Evolutionary conservation across 1,140 invertebrate genomes (phyloP).

Genomic region (Lamellibrachia luymesi): DNA sequence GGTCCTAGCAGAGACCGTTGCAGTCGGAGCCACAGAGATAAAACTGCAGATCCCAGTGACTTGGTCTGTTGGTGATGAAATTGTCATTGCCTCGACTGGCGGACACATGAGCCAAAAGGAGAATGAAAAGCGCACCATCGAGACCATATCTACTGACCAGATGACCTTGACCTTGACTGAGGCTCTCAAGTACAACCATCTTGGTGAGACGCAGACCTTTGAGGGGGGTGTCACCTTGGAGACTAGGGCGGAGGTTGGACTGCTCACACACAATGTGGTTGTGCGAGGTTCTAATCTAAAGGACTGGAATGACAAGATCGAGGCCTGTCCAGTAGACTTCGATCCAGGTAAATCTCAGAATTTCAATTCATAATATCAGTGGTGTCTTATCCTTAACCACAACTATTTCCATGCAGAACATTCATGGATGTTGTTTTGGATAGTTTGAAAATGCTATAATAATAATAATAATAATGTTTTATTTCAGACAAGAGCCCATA

Average conservation of each 20-base stretch:
- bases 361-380: background rate
- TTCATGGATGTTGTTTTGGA: background rate
- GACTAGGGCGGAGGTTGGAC: conserved; percentile 27
- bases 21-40: too few species aligned
- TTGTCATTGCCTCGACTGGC: conserved; percentile 52
- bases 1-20: too few species aligned
- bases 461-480: background rate
- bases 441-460: background rate
- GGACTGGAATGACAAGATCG: conserved; percentile 30
- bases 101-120: conserved; percentile 36
- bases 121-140: conserved; percentile 37
- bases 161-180: conserved; percentile 41
- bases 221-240: conserved; percentile 20
- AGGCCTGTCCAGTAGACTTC: conserved; percentile 33
- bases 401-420: background rate
- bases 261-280: conserved; percentile 26
- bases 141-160: background rate
- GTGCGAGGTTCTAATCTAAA: conserved; percentile 26
- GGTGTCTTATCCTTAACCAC: background rate
- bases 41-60: too few species aligned
- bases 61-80: conserved; percentile 30
- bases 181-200: conserved; percentile 36
- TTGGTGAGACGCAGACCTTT: conserved; percentile 34
- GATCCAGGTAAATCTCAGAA: conserved; percentile 29
- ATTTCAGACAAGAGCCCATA: too few species aligned